phyloP scores from a whole-genome alignment of 2,888 invertebrate species.

The Papilio protenor region DNA sequence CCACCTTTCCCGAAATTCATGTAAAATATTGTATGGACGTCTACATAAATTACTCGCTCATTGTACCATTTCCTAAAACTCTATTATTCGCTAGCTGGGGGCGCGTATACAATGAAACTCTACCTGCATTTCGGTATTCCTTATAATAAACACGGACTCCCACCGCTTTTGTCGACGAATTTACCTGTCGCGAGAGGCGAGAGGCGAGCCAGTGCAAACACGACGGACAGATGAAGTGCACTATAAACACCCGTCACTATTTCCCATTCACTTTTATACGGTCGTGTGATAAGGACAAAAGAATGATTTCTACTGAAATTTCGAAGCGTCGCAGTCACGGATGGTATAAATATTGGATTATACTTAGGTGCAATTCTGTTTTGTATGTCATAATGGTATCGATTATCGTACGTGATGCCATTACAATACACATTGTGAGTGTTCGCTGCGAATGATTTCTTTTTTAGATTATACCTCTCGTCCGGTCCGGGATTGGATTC shows the following conservation, averaged over 20 bases:
- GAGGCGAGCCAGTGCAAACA: constrained; percentile 70
- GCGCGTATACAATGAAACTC: constrained; percentile 70
- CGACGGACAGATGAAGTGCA: constrained; percentile 60
- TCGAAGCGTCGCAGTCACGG: constrained; percentile 69
- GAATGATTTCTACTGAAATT: constrained; percentile 51
- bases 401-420: constrained; percentile 83
- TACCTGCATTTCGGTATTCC: constrained; percentile 80
- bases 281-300: constrained; percentile 50
- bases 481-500: constrained; percentile 69
- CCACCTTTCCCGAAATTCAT: constrained; percentile 74
- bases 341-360: constrained; percentile 83
- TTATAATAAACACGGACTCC: constrained; percentile 75
- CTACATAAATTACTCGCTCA: constrained; percentile 81
- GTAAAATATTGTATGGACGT: constrained; percentile 72
- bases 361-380: constrained; percentile 80
- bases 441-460: constrained; percentile 74
- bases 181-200: constrained; percentile 75
- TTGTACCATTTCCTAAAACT: constrained; percentile 82
- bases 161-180: constrained; percentile 75
- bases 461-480: constrained; percentile 75
- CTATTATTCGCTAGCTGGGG: constrained; percentile 75
- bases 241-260: constrained; percentile 54
- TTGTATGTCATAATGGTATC: constrained; percentile 82
- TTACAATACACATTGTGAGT: constrained; percentile 75
- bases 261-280: constrained; percentile 43